Evolutionary conservation across 2,888 invertebrate species (phyloP), one percentile per base, ranked within the genome.

Genomic region (Anthophora plumipes): DNA sequence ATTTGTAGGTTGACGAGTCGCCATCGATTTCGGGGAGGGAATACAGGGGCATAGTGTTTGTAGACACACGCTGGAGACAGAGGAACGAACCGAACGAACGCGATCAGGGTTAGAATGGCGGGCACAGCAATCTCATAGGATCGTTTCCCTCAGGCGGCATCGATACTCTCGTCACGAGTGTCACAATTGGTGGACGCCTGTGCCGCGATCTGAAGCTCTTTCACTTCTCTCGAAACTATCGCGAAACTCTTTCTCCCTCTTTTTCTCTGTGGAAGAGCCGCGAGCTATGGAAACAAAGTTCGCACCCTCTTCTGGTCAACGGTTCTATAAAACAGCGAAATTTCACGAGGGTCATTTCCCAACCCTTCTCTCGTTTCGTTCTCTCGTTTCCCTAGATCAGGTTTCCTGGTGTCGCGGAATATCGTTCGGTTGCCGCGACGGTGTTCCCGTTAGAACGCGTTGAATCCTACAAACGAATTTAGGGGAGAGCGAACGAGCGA

Each of bases 91-190:
- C 31, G 37, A 43, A 25, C 0, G 37, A 0, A 9, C 43, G 43
- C 43, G 46, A 57, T 14, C 50, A 43, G 70, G 66, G 77, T 75
- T 63, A 64, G 66, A 77, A 76, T 31, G 68, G 59, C 68, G 57
- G 52, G 39, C 2, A 4, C 54, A 57, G 70, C 82, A 84, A 83
- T 82, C 78, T 77, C 74, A 64, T 52, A 54, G 77, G 77, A 82
- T 82, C 72, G 77, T 83, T 77, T 66, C 61, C 72, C 43, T 63
- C 61, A 31, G 64, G 52, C 39, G 43, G 57, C 68, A 71, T 84
- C 77, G 83, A 79, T 79, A 71, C 82, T 83, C 83, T 50, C 73
- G 82, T 82, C 78, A 76, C 83, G 78, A 78, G 72, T 68, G 83
- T 67, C 68, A 60, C 75, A 67, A 77, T 73, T 41, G 70, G 57